Evolutionary conservation across 1,140 invertebrate genomes (phyloP), one percentile per base, ranked within the genome.

Genomic region (Drosophila lacteicornis): DNA sequence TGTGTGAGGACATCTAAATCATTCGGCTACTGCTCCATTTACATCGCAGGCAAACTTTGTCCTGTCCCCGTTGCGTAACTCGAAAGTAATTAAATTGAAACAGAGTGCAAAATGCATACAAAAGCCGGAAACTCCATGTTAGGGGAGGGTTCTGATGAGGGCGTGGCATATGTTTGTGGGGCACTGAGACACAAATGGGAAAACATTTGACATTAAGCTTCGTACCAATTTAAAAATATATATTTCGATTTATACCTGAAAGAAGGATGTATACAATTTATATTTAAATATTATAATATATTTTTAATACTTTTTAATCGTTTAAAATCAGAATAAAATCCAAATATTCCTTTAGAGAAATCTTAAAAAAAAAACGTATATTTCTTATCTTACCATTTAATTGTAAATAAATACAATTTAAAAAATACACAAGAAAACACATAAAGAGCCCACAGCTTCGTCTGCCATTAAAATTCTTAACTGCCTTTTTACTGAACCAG

Each of bases 51-150:
- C 47, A 75, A 88, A 84, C 80, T 88, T 90, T 65, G 78, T 81
- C 80, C 80, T 83, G 38, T 79, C 65, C 65, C 51, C 25, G 71
- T 82, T 86, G 78, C 81, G 78, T 88, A 88, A 81, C 81, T 90
- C 81, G 66, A 90, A 88, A 88, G 84, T 88, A 88, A 88, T 88
- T 88, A 88, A 90, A 88, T 88, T 90, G 77, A 65, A 79, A 79
- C 75, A 79, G 75, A 79, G 75, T 79, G 69, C 84, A 87, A 84
- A 81, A 66, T 88, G 70, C 74, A 88, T 75, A 88, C 77, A 80
- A 78, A 59, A 62, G 57, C 67, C 61, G 59, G 49, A 55, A 73
- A 73, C 69, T 73, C 36, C 69, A 60, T 50, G 19, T n/a, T 22
- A 43, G 30, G 19, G 42, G 46, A 6, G 25, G 67, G 56, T 56